These are phyloP conservation scores for Eulithis testata DNA, from an alignment of 2,888 invertebrate species.

Conservation along the genomic window DNA sequence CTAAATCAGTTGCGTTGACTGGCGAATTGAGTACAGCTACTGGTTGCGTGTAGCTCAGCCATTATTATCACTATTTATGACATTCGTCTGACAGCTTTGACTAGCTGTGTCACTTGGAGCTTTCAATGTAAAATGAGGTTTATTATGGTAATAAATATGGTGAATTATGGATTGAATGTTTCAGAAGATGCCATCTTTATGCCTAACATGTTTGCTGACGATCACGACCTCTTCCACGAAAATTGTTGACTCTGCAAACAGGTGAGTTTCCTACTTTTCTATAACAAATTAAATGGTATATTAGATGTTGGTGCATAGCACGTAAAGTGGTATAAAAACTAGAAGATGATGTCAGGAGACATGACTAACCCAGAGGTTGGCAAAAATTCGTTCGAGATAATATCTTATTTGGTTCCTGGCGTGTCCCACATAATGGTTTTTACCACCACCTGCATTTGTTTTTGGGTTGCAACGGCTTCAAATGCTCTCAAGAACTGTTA, in stretches of 20 bases:
- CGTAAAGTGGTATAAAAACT: too few species aligned
- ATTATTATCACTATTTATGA: conserved; percentile 28
- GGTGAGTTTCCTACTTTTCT: too few species aligned
- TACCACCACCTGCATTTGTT: too few species aligned
- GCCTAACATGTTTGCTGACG: neutral
- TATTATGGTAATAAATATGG: conserved; percentile 3
- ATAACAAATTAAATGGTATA: too few species aligned
- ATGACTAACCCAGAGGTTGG: too few species aligned
- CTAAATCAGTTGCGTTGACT: conserved; percentile 15
- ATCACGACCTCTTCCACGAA: neutral
- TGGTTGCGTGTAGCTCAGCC: conserved; percentile 27
- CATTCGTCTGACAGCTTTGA: conserved; percentile 17
- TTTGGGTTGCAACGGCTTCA: conserved; percentile 1
- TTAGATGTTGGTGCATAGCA: too few species aligned
- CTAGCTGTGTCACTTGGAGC: conserved; percentile 11
- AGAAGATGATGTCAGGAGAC: too few species aligned
- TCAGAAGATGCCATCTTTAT: neutral
- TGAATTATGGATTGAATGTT: neutral
- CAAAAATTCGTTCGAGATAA: too few species aligned
- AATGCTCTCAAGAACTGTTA: conserved; percentile 22
- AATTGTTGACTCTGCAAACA: neutral
- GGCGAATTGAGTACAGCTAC: conserved; percentile 25
- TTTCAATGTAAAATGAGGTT: conserved; percentile 10
- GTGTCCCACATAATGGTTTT: too few species aligned
- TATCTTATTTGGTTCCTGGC: too few species aligned